phyloP scores from a whole-genome alignment of 1,140 invertebrate species.

The Hydropsyche tenuis region DNA sequence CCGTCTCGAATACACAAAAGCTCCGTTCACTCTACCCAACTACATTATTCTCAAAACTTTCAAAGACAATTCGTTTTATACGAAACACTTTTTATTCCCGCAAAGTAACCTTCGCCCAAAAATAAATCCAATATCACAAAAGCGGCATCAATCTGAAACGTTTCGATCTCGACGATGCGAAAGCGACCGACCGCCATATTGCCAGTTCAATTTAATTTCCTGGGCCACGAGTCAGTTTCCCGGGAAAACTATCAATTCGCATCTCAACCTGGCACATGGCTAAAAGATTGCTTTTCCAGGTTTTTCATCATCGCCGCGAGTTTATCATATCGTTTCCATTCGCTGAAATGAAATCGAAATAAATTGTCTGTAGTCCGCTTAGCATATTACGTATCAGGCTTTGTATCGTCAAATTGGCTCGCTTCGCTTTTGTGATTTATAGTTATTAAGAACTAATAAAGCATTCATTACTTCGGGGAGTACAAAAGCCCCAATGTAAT shows the following conservation, averaged over 20 bases:
- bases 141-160: neutral
- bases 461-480: too few species aligned
- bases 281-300: conserved; percentile 8
- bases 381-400: too few species aligned
- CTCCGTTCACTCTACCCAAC: too few species aligned
- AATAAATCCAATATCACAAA: conserved; percentile 2
- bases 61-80: too few species aligned
- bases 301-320: neutral
- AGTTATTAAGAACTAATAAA: too few species aligned
- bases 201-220: conserved; percentile 23
- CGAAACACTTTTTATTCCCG: too few species aligned
- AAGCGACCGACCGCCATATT: conserved; percentile 18
- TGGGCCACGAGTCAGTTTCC: neutral
- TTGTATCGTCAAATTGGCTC: too few species aligned
- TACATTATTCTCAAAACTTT: too few species aligned
- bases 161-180: neutral
- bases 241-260: neutral
- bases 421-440: too few species aligned
- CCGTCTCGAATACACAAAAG: too few species aligned
- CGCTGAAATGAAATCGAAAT: neutral
- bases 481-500: neutral
- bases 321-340: neutral
- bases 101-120: too few species aligned
- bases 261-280: neutral
- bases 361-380: too few species aligned